Evolutionary conservation across 2,797 vertebrate species (phyloP).

Genomic region (Salarias fasciatus): DNA sequence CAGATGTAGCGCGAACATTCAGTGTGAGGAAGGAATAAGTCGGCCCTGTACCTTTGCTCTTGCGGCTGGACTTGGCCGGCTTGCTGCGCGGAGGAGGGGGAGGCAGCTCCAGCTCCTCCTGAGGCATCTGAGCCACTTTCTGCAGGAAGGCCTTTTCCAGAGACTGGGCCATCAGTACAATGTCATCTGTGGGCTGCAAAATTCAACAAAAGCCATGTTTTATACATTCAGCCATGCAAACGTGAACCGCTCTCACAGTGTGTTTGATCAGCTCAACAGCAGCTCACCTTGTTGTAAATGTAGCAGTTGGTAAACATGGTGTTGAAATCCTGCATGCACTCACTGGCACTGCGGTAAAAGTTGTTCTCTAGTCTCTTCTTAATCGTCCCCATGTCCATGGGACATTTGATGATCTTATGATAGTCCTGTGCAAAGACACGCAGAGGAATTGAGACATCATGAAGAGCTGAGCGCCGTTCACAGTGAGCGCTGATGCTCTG

Average conservation of each 20-base stretch:
- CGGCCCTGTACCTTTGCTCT: slow-evolving; percentile 77
- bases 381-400: slow-evolving; percentile 97
- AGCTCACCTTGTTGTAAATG: slow-evolving; percentile 93
- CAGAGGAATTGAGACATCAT: not conserved
- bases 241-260: too few species aligned
- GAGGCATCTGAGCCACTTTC: slow-evolving; percentile 96
- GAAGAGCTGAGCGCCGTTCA: too few species aligned
- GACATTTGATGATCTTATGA: slow-evolving; percentile 95
- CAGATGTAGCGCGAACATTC: too few species aligned
- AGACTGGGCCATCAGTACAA: slow-evolving; percentile 95
- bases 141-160: slow-evolving; percentile 95
- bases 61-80: slow-evolving; percentile 84
- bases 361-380: slow-evolving; percentile 92
- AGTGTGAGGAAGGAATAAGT: too few species aligned
- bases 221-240: not conserved
- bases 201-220: too few species aligned
- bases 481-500: too few species aligned
- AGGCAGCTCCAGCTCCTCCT: slow-evolving; percentile 90
- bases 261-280: too few species aligned
- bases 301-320: slow-evolving; percentile 99
- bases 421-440: slow-evolving; percentile 84
- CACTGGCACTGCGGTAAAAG: slow-evolving; percentile 90
- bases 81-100: slow-evolving; percentile 86
- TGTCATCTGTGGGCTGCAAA: slow-evolving; percentile 95
- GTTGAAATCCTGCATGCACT: slow-evolving; percentile 98